Evolutionary conservation across 2,888 invertebrate species (phyloP).

Genomic region (Therioaphis trifolii): DNA sequence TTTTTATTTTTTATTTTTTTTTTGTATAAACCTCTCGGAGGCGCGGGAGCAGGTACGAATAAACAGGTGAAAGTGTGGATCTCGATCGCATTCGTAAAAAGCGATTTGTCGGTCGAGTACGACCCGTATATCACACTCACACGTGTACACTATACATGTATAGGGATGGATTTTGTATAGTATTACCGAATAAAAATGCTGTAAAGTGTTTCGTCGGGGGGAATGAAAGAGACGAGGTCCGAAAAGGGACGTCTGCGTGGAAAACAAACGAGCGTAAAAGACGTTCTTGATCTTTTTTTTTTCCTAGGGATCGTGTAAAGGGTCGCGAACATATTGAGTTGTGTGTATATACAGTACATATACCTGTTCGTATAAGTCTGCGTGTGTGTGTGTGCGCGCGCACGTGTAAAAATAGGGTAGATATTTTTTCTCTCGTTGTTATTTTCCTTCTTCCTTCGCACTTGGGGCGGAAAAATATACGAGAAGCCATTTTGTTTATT

Average conservation of each 20-base stretch:
- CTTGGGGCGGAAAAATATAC: conserved; percentile 22
- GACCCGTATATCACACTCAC: not conserved
- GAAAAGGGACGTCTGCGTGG: conserved; percentile 24
- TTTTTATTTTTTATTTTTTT: no score
- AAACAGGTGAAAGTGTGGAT: conserved; percentile 37
- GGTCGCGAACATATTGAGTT: conserved; percentile 59
- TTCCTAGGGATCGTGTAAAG: not conserved
- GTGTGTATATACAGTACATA: not conserved
- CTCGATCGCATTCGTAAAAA: conserved; percentile 6
- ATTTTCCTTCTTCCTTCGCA: not conserved
- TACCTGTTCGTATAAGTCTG: no score
- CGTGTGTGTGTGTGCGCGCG: no score
- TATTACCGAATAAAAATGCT: conserved; percentile 36
- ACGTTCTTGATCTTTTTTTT: conserved; percentile 38
- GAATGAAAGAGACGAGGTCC: conserved; percentile 11
- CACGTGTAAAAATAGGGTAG: conserved; percentile 7
- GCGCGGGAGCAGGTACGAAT: no score
- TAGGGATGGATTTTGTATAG: not conserved
- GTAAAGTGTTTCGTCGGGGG: conserved; percentile 38
- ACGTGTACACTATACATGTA: no score
- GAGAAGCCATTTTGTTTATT: conserved; percentile 61
- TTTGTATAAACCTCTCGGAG: no score
- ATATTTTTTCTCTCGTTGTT: no score
- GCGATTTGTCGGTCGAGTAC: conserved; percentile 47
- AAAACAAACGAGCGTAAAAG: conserved; percentile 57